These are phyloP conservation scores for Platypus cylindrus DNA, from an alignment of 2,888 invertebrate species.

Conservation along the genomic window DNA sequence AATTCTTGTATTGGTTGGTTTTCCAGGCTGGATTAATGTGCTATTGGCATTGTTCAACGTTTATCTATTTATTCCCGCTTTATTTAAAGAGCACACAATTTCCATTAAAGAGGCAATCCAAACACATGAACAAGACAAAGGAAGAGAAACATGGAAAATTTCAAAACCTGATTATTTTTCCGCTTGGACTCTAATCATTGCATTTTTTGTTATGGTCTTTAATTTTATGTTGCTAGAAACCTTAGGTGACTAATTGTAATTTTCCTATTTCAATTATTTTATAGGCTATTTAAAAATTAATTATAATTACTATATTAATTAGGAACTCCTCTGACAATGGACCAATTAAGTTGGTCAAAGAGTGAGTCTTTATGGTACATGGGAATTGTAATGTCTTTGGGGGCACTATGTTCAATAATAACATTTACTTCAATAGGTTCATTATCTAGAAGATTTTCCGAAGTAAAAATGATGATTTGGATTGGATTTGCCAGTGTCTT, in stretches of 20 bases:
- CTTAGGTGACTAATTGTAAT: constrained; percentile 16
- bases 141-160: constrained; percentile 59
- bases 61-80: constrained; percentile 56
- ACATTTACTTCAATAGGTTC: constrained; percentile 61
- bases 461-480: constrained; percentile 67
- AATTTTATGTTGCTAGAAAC: constrained; percentile 83
- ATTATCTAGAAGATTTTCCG: constrained; percentile 57
- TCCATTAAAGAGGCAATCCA: constrained; percentile 70
- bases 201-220: constrained; percentile 75
- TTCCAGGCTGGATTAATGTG: constrained; percentile 66
- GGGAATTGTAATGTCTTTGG: constrained; percentile 70
- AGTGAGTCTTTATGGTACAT: constrained; percentile 64
- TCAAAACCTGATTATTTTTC: constrained; percentile 62
- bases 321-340: constrained; percentile 75
- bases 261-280: not conserved
- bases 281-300: not conserved
- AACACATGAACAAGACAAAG: constrained; percentile 55
- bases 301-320: constrained; percentile 42
- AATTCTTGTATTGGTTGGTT: not conserved
- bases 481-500: constrained; percentile 53
- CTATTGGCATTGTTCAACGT: constrained; percentile 60
- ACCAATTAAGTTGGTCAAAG: constrained; percentile 79
- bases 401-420: constrained; percentile 62
- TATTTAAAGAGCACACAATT: constrained; percentile 64
- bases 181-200: constrained; percentile 64